These are phyloP conservation scores for Athalia circularis DNA, from an alignment of 2,888 invertebrate species.

Conservation along the genomic window DNA sequence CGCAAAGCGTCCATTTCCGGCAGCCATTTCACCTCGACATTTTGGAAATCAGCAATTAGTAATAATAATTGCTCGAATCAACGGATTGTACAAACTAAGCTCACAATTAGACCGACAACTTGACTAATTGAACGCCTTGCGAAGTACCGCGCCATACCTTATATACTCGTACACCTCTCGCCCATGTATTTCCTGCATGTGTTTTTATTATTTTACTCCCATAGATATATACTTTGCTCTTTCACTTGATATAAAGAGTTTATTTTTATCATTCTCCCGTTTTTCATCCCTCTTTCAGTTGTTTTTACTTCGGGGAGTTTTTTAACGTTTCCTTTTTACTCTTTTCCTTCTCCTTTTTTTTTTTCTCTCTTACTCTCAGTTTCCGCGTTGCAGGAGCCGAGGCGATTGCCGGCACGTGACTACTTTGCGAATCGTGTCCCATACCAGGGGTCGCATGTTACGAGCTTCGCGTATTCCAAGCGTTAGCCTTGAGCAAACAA, in stretches of 20 bases:
- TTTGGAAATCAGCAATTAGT: slow-evolving; percentile 30
- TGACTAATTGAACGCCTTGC: slow-evolving; percentile 24
- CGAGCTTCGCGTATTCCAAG: neutral
- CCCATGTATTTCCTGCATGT: neutral
- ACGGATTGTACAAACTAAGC: slow-evolving; percentile 12
- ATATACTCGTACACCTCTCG: neutral
- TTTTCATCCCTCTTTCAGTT: neutral
- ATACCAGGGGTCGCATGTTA: neutral
- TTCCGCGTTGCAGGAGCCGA: slow-evolving; percentile 13
- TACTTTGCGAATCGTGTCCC: slow-evolving; percentile 25
- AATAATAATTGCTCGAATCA: slow-evolving; percentile 32
- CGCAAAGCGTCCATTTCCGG: neutral
- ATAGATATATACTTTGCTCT: no score
- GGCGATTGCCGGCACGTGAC: slow-evolving; percentile 33
- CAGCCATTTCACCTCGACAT: neutral
- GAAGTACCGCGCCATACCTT: neutral
- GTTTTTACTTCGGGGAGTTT: neutral
- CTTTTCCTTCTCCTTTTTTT: neutral
- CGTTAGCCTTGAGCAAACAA: slow-evolving; percentile 31
- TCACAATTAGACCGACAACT: neutral
- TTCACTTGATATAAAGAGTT: no score
- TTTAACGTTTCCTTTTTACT: neutral
- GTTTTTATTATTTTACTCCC: no score
- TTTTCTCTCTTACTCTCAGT: neutral
- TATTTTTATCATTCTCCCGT: neutral